Evolutionary conservation across 2,888 invertebrate genomes (phyloP), one percentile per base, ranked within the genome.

Genomic region (Tholera decimalis): DNA sequence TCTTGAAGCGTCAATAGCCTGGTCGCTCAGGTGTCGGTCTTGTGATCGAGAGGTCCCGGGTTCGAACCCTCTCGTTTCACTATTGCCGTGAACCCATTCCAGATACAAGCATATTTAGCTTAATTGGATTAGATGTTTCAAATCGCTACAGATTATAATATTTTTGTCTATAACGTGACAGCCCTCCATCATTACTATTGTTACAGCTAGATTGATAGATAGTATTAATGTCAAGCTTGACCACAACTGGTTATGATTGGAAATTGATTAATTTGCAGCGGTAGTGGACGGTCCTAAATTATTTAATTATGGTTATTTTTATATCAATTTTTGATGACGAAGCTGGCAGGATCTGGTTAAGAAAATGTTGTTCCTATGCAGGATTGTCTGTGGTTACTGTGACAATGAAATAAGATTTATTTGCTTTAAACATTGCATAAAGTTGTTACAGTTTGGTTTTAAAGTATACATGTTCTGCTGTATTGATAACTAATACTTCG

Each of bases 151-250:
- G n/a, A 35, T 15, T 5, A 6, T 15, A 15, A 15, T 5, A 35
- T 15, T 4, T 35, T 15, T 47, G 35, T 30, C 28, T 39, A 7
- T 1, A 0, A 1, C 3, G 33, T 28, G 41, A 0, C 39, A 54
- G 26, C 73, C 76, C 56, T 63, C 22, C 0, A 3, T 0, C 1
- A n/a, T 4, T n/a, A 15, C 24, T 37, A 39, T 62, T 57, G 39
- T 62, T 44, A 24, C 53, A 54, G 33, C 44, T 53, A 44, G 56
- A 62, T 49, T 70, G 39, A 44, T 63, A 63, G 20, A 63, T 33
- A 39, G 30, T 57, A 69, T 55, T 30, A 55, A 30, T 15, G 60
- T 22, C 41, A 46, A 53, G 39, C 47, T 74, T 67, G 49, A 68
- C 47, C 60, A 53, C 53, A 24, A 67, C 37, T 73, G 60, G 35